Conservation (phyloP, 2,797 vertebrate genomes). For the Cetoscarus ocellatus region DNA sequence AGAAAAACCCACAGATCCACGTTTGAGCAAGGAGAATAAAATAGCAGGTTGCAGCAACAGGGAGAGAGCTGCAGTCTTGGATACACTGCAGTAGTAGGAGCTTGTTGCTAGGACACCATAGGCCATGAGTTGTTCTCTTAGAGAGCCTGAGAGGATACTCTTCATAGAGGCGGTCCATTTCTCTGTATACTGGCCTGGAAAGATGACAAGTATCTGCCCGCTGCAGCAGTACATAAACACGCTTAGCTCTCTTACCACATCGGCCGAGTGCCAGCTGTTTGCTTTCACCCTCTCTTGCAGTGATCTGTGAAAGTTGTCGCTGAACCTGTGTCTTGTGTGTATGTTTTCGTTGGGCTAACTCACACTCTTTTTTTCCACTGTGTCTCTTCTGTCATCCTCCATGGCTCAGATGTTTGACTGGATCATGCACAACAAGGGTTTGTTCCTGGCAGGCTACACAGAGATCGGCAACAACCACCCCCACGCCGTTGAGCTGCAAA, state of each 20-base stretch:
- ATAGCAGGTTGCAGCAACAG: slow-evolving; percentile 70
- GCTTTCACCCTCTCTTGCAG: slow-evolving; percentile 27
- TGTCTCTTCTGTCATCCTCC: slow-evolving; percentile 38
- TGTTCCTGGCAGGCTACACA: slow-evolving; percentile 98
- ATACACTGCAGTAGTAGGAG: slow-evolving; percentile 78
- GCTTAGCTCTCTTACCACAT: slow-evolving; percentile 16
- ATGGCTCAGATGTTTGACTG: slow-evolving; percentile 97
- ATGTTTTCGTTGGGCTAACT: slow-evolving; percentile 20
- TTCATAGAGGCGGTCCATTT: slow-evolving; percentile 69
- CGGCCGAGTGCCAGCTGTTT: slow-evolving; percentile 41
- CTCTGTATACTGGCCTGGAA: slow-evolving; percentile 60
- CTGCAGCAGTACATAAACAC: slow-evolving; percentile 45
- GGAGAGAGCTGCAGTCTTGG: slow-evolving; percentile 72
- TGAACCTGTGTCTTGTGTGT: slow-evolving; percentile 2
- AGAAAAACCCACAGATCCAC: slow-evolving; percentile 53
- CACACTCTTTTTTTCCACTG: not conserved
- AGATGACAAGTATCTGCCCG: slow-evolving; percentile 49
- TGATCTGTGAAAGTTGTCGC: slow-evolving; percentile 30
- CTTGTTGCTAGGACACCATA: slow-evolving; percentile 88
- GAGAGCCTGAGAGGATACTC: slow-evolving; percentile 72
- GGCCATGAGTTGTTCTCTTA: slow-evolving; percentile 74
- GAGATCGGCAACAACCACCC: slow-evolving; percentile 98
- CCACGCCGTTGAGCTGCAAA: slow-evolving; percentile 97
- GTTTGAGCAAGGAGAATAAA: slow-evolving; percentile 71
- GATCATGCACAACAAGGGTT: slow-evolving; percentile 99